Conservation (phyloP, 1,140 invertebrate genomes). For the Drosophila eugracilis region DNA sequence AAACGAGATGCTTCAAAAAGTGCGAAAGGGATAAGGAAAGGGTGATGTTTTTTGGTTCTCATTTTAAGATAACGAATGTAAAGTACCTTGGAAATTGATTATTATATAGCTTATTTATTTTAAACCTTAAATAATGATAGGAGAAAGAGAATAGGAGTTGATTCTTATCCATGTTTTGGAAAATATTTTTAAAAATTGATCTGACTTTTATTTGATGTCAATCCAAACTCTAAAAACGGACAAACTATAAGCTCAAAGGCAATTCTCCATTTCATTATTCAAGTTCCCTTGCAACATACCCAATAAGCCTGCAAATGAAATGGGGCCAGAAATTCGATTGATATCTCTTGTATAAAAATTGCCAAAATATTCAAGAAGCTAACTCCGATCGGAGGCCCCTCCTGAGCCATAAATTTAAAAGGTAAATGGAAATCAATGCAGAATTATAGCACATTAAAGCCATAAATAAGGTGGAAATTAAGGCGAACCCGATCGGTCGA, state of each 20-base stretch:
- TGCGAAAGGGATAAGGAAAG: not conserved
- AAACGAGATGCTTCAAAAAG: slow-evolving; percentile 11
- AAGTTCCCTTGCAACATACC: not conserved
- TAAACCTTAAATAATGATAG: not conserved
- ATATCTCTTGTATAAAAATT: not conserved
- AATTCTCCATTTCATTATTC: not conserved
- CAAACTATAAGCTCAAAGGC: no score
- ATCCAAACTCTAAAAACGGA: no score
- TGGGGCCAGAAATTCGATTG: not conserved
- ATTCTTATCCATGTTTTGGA: no score
- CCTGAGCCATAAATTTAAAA: slow-evolving; percentile 34
- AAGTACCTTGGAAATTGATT: not conserved
- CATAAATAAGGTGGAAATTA: slow-evolving; percentile 61
- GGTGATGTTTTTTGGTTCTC: no score
- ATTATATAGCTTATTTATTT: no score
- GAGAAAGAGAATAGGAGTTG: no score
- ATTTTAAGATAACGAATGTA: no score
- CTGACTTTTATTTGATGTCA: no score
- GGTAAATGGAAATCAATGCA: slow-evolving; percentile 71
- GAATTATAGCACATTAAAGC: slow-evolving; percentile 72
- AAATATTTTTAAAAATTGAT: no score
- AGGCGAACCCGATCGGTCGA: slow-evolving; percentile 21
- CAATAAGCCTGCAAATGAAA: not conserved
- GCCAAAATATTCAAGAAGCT: slow-evolving; percentile 6
- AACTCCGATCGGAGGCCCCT: slow-evolving; percentile 4